Evolutionary conservation across 2,888 invertebrate genomes (phyloP).

Genomic region (Polydrusus tereticollis): DNA sequence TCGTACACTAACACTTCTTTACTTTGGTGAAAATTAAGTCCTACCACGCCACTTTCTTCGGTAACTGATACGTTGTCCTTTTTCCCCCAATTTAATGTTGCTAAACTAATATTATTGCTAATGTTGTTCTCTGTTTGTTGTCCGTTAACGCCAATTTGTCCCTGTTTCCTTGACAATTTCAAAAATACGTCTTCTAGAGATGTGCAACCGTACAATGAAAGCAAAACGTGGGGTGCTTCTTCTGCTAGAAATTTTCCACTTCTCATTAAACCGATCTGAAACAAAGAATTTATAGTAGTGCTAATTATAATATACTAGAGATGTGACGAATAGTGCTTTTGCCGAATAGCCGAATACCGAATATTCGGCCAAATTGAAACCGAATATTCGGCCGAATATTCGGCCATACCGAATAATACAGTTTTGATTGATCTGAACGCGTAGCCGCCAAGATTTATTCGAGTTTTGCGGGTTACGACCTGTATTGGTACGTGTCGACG

Average conservation of each 20-base stretch:
- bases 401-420: too few species aligned
- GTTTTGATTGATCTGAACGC: too few species aligned
- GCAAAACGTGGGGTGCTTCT: slow-evolving; percentile 86
- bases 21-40: slow-evolving; percentile 91
- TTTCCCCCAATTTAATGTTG: slow-evolving; percentile 84
- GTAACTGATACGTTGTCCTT: slow-evolving; percentile 87
- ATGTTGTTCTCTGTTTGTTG: slow-evolving; percentile 46
- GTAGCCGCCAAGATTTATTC: too few species aligned
- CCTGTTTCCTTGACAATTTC: slow-evolving; percentile 87
- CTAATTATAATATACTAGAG: too few species aligned
- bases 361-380: too few species aligned
- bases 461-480: too few species aligned
- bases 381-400: too few species aligned
- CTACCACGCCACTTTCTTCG: slow-evolving; percentile 88
- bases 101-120: slow-evolving; percentile 78
- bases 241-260: slow-evolving; percentile 92
- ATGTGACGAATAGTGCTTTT: too few species aligned
- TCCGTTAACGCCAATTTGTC: slow-evolving; percentile 66
- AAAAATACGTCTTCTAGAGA: slow-evolving; percentile 94
- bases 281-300: slow-evolving; percentile 30
- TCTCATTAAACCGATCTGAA: slow-evolving; percentile 93
- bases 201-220: slow-evolving; percentile 86
- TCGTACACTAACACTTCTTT: slow-evolving; percentile 89
- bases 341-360: too few species aligned
- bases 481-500: too few species aligned